Percentiles rank a stretch among this genome's conserved stretches.
Conservation (phyloP, 2,113 vertebrate genomes). For the Hemibagrus wyckioides region DNA sequence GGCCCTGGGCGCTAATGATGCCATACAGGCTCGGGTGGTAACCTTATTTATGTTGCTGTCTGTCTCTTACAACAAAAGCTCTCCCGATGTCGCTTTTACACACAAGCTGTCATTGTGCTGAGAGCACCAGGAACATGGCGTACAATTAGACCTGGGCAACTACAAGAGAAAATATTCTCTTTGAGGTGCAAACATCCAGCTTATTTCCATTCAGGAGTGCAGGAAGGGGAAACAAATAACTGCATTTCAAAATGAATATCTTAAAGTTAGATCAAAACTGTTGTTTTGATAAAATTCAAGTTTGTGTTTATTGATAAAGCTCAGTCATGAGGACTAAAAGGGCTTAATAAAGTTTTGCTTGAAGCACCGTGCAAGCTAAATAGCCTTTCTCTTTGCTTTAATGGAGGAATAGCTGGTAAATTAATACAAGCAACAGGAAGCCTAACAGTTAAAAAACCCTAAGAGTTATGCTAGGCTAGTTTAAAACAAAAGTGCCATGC, state of each 20-base stretch:
- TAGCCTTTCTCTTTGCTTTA: not conserved
- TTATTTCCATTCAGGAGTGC: constrained; percentile 55
- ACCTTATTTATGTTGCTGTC: constrained; percentile 46
- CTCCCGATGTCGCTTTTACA: constrained; percentile 20
- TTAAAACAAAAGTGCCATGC: not conserved
- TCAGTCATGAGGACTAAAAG: not conserved
- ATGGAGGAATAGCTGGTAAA: not conserved
- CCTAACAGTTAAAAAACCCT: not conserved
- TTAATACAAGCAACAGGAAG: not conserved
- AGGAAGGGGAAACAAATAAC: constrained; percentile 43
- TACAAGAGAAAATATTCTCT: constrained; percentile 40
- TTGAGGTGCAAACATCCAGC: constrained; percentile 59
- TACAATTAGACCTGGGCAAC: constrained; percentile 42
- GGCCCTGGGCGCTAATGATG: constrained; percentile 53
- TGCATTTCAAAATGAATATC: constrained; percentile 46
- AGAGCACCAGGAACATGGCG: constrained; percentile 21
- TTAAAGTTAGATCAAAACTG: constrained; percentile 49
- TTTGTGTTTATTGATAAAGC: constrained; percentile 53
- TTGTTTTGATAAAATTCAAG: constrained; percentile 39
- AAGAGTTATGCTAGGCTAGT: not conserved
- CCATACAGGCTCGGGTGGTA: constrained; percentile 32
- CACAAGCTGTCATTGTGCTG: constrained; percentile 6
- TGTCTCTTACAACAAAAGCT: constrained; percentile 28
- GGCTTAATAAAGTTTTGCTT: not conserved
- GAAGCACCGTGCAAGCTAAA: not conserved